These are phyloP conservation scores for Arrhamphus sclerolepis DNA, from an alignment of 2,797 vertebrate species.

Conservation along the genomic window DNA sequence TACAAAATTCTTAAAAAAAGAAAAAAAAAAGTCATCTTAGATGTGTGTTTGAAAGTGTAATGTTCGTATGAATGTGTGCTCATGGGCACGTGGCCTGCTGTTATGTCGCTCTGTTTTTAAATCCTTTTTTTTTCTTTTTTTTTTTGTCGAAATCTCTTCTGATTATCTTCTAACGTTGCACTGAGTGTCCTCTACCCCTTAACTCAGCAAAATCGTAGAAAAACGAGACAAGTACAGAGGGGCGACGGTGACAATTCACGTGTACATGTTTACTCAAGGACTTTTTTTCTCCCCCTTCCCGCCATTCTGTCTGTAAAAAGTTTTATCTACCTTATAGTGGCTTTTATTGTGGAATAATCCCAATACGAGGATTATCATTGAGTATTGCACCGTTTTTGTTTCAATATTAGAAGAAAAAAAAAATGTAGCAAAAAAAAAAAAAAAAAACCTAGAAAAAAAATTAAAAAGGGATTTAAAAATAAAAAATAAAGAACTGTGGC, in stretches of 20 bases:
- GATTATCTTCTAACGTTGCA: conserved; percentile 94
- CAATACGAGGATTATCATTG: conserved; percentile 84
- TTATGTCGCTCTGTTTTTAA: conserved; percentile 80
- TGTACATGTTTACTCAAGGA: conserved; percentile 99
- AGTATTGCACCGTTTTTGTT: conserved; percentile 94
- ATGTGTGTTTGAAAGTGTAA: conserved; percentile 70
- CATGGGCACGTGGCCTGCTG: conserved; percentile 65
- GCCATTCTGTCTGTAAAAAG: conserved; percentile 86
- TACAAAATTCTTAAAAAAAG: conserved; percentile 51
- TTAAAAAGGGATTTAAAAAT: conserved; percentile 59
- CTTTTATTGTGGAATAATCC: conserved; percentile 94
- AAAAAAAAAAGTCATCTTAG: conserved; percentile 57
- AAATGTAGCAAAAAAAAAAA: conserved; percentile 66
- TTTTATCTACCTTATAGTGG: conserved; percentile 95
- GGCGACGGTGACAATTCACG: conserved; percentile 91
- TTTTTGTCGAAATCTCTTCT: conserved; percentile 82
- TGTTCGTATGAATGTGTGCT: conserved; percentile 72
- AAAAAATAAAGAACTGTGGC: conserved; percentile 86
- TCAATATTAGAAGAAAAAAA: conserved; percentile 69
- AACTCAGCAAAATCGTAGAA: conserved; percentile 85
- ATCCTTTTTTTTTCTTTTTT: conserved; percentile 58
- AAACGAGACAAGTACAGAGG: conserved; percentile 76
- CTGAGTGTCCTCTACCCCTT: conserved; percentile 94
- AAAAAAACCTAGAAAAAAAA: conserved; percentile 66
- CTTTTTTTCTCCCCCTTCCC: conserved; percentile 69